Evolutionary conservation across 1,140 invertebrate genomes (phyloP), one percentile per base, ranked within the genome.

Genomic region (Macrotrachela quadricornifera): DNA sequence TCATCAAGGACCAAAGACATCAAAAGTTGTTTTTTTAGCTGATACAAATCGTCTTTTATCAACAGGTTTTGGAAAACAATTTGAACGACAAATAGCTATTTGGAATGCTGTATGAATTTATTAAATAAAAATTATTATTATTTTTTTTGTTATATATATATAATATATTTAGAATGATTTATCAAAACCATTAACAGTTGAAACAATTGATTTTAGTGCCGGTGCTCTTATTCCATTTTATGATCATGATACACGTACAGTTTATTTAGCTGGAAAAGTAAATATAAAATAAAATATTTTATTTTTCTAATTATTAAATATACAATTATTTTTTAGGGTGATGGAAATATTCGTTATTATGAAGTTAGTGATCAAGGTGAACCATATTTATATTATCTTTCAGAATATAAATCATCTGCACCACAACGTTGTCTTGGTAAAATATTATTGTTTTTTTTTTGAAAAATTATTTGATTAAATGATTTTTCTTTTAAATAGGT

Each of bases 221-320:
- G 87, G 86, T 10, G 80, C 92, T 51, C 76, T 92, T 3, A 84
- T 88, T 68, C 87, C 87, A 0, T 88, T 80, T 66, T 92, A 82
- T 69, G 88, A 95, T 68, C 75, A 80, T 61, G 87, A 95, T 67
- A 87, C 83, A 14, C 81, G 80, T 62, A 79, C 92, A 64, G 78
- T 96, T 56, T 97, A 82, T 70, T 72, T 97, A 6, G 91, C 86
- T 69, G 92, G 90, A 56, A 96, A 96, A 75, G 90, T 46, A n/a
- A 30, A 8, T 30, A 30, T 4, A 30, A 46, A 54, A 13, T 38
- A 39, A 10, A 54, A 43, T n/a, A 54, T 54, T 18, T 37, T 40
- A 14, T 54, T 42, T 14, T 3, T 6, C 15, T 13, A 6, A 6
- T 10, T 1, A 14, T 14, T 42, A 13, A 13, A 42, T 42, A 14